These are phyloP conservation scores for Halocynthia aurantium DNA, from an alignment of 23 tunicate genomes.

Conservation along the genomic window DNA sequence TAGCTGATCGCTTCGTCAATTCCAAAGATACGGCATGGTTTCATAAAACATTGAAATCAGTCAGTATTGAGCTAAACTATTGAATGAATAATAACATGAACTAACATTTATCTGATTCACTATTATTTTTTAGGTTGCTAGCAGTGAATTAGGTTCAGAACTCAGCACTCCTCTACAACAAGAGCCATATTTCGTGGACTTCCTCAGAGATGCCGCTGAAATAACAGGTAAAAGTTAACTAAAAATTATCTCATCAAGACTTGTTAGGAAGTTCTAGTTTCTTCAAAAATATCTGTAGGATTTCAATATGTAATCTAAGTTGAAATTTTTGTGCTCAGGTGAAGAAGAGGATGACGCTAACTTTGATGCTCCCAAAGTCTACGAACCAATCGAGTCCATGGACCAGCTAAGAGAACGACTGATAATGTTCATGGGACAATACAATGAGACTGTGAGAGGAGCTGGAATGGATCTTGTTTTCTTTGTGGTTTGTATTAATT, in stretches of 20 bases:
- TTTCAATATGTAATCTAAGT: background rate
- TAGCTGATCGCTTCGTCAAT: conserved; percentile 90
- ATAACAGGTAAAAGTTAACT: conserved; percentile 52
- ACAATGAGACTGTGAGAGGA: conserved; percentile 83
- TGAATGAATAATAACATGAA: background rate
- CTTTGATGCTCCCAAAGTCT: conserved; percentile 89
- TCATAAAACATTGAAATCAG: conserved; percentile 69
- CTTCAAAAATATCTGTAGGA: background rate
- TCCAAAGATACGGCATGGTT: conserved; percentile 85
- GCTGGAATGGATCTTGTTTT: conserved; percentile 92
- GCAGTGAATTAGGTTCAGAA: conserved; percentile 51
- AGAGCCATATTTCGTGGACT: conserved; percentile 81
- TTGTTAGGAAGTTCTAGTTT: background rate
- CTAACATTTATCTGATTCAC: background rate
- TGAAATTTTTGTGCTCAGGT: conserved; percentile 23
- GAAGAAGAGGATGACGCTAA: conserved; percentile 96
- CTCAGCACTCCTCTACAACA: conserved; percentile 18
- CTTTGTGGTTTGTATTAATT: conserved; percentile 37
- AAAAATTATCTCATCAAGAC: background rate
- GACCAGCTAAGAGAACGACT: conserved; percentile 55
- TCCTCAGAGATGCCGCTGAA: conserved; percentile 92
- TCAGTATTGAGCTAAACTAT: conserved; percentile 2
- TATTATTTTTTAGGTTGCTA: background rate
- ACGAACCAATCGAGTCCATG: conserved; percentile 61
- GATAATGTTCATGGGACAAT: conserved; percentile 47